Evolutionary conservation across 2,113 vertebrate species (phyloP), one percentile per base, ranked within the genome.

Genomic region (Tylochromis polylepis): DNA sequence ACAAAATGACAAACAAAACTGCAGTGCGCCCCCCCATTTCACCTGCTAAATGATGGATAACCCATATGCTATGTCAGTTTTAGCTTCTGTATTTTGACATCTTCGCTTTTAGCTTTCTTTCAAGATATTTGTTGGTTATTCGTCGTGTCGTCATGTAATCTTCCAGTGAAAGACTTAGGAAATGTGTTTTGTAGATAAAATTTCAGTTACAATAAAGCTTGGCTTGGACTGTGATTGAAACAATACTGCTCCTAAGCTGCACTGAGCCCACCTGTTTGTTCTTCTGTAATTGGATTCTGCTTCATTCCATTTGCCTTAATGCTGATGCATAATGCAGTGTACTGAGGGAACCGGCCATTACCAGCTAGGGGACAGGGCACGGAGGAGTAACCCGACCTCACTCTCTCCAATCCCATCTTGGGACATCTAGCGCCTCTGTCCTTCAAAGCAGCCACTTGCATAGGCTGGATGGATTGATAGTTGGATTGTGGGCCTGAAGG

Each of bases 251-350:
- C 85, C 92, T 92, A 92, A 95, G 94, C 94, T 88, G 81, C 93
- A 18, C 91, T 94, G 95, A 95, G 92, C 92, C 94, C 94, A 96
- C 95, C 95, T 95, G 95, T 94, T 96, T 95, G 94, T 95, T 95
- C 94, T 94, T 81, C 86, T 77, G 88, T 96, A 95, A 95, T 95
- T 96, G 93, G 94, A 96, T 95, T 95, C 94, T 92, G 92, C 90
- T 95, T 94, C 93, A 90, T 95, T 95, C 95, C 95, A 95, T 95
- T 95, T 94, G 92, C 94, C 89, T 94, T 96, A 96, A 96, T 94
- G 94, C 94, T 93, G 88, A 91, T 96, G 93, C 93, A 95, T 95
- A 93, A 96, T 95, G 93, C 93, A 94, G 93, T 87, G 89, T 79
- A 91, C 92, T 85, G 83, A 94, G 85, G 89, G 92, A 93, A 92